Evolutionary conservation across 2,113 vertebrate species (phyloP).

Genomic region (Lota lota): DNA sequence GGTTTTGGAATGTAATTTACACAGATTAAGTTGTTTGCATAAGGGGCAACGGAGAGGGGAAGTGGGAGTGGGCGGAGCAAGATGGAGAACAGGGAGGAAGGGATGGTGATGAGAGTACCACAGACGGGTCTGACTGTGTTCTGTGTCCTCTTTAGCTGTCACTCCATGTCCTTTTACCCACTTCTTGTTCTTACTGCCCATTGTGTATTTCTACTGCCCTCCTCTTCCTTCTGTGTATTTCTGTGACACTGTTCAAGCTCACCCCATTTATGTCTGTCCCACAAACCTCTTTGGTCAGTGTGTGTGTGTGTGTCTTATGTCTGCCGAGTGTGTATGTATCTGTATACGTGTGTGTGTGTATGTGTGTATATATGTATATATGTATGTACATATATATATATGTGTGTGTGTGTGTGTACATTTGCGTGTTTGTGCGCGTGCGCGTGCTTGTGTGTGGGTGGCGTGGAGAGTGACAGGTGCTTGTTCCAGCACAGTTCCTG

Average conservation of each 20-base stretch:
- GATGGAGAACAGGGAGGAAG: constrained; percentile 12
- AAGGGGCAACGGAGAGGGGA: not conserved
- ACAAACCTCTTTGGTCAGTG: constrained; percentile 54
- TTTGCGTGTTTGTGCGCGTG: no score
- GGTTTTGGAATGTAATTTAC: constrained; percentile 38
- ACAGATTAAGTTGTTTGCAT: constrained; percentile 47
- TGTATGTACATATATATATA: no score
- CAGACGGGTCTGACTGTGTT: constrained; percentile 24
- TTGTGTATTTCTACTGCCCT: not conserved
- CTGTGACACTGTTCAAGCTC: not conserved
- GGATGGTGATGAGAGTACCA: not conserved
- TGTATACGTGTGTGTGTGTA: constrained; percentile 13
- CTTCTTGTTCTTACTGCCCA: not conserved
- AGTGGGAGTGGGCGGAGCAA: not conserved
- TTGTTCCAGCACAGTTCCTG: constrained; percentile 67
- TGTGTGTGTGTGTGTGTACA: constrained; percentile 16
- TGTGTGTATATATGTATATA: no score
- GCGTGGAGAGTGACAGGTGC: constrained; percentile 57
- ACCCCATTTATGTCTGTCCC: constrained; percentile 10
- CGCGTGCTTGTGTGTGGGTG: not conserved
- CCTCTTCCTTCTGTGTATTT: not conserved
- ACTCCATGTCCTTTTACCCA: constrained; percentile 16
- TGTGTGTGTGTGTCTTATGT: constrained; percentile 11
- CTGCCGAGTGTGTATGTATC: not conserved
- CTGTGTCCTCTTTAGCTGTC: constrained; percentile 25